Conservation (phyloP, 2,797 vertebrate genomes). For the Erpetoichthys calabaricus region DNA sequence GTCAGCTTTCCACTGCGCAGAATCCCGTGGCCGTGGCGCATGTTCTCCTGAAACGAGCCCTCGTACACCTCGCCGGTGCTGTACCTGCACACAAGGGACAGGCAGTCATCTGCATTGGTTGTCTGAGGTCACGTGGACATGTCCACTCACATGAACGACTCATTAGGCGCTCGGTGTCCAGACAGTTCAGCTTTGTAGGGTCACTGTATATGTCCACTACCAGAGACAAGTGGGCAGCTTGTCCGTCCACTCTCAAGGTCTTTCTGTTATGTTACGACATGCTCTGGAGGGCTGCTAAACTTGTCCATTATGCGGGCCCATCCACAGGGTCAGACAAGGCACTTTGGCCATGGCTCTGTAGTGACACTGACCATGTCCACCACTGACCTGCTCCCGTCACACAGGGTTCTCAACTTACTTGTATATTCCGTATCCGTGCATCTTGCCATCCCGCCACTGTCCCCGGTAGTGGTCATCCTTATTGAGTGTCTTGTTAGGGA, state of each 20-base stretch:
- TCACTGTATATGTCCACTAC: too few species aligned
- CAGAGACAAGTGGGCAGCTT: too few species aligned
- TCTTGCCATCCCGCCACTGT: conserved; percentile 87
- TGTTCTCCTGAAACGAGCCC: conserved; percentile 81
- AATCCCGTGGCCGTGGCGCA: conserved; percentile 86
- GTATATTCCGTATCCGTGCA: conserved; percentile 82
- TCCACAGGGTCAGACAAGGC: too few species aligned
- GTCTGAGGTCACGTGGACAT: neutral
- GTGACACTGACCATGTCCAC: too few species aligned
- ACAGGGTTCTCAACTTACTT: conserved; percentile 45
- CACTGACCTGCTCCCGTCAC: too few species aligned
- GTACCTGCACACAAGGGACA: conserved; percentile 49
- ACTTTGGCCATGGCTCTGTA: too few species aligned
- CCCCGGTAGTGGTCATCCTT: conserved; percentile 81
- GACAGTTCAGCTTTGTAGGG: too few species aligned
- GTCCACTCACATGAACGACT: neutral
- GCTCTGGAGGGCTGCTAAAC: too few species aligned
- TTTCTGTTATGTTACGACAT: too few species aligned
- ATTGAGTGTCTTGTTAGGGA: conserved; percentile 66
- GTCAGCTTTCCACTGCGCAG: conserved; percentile 84
- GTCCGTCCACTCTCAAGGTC: too few species aligned
- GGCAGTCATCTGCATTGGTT: neutral
- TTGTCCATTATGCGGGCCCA: too few species aligned
- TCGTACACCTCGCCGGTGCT: conserved; percentile 89
- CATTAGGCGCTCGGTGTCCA: too few species aligned